Percentiles rank a stretch among this genome's conserved stretches.
phyloP scores from a whole-genome alignment of 2,888 invertebrate genomes.

The Limnephilus marmoratus region DNA sequence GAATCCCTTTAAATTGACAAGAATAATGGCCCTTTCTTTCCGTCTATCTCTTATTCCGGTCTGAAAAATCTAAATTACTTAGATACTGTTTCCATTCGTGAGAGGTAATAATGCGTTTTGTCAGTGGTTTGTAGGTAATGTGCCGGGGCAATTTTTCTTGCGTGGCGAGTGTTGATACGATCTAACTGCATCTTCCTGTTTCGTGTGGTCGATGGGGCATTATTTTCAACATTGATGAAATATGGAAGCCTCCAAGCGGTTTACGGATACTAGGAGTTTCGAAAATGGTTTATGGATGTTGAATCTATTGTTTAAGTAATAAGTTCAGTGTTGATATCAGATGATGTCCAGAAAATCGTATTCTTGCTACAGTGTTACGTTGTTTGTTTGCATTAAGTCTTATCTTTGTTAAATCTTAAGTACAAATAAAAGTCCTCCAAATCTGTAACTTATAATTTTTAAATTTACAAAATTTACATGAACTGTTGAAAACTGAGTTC shows the following conservation, averaged over 20 bases:
- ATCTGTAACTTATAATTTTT: too few species aligned
- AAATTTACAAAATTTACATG: too few species aligned
- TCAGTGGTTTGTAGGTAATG: background rate
- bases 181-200: constrained; percentile 33
- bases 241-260: constrained; percentile 42
- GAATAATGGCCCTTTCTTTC: constrained; percentile 29
- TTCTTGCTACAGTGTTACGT: too few species aligned
- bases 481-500: too few species aligned
- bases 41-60: constrained; percentile 44
- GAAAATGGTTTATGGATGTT: background rate
- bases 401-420: too few species aligned
- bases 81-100: constrained; percentile 18
- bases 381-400: too few species aligned
- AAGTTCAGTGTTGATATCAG: too few species aligned
- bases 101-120: background rate
- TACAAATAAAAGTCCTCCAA: too few species aligned
- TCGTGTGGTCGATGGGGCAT: background rate
- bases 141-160: constrained; percentile 30
- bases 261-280: constrained; percentile 2
- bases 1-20: background rate
- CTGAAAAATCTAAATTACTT: constrained; percentile 51
- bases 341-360: too few species aligned
- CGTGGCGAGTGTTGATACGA: constrained; percentile 14
- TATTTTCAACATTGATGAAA: constrained; percentile 29
- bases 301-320: background rate